Evolutionary conservation across 2,888 invertebrate genomes (phyloP), one percentile per base, ranked within the genome.

Genomic region (Drosophila engyochracea): DNA sequence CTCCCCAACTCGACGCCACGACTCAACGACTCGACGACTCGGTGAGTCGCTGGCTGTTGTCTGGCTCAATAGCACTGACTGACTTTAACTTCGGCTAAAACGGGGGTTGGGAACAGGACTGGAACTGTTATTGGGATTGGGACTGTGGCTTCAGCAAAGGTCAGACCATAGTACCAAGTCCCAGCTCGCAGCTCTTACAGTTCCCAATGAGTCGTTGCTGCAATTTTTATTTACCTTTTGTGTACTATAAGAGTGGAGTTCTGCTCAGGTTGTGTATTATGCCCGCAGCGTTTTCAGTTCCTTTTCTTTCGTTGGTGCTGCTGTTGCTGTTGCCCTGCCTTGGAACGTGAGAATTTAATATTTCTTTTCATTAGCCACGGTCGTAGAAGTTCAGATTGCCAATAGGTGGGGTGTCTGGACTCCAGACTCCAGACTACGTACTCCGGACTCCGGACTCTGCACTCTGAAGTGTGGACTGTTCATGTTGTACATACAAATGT

Each of bases 301-400:
- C 69, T 73, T 72, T 74, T 33, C 57, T 59, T 69, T 66, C 76
- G 54, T 70, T 74, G 28, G 59, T 58, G 37, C 7, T 73, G 72
- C 65, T 80, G 54, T 69, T 74, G 28, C 62, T 58, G 37, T n/a
- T 73, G 74, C 66, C 60, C 65, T 73, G 70, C 75, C 74, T 62
- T 74, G 81, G 90, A 88, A 88, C 88, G 88, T 88, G 88, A 88
- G 88, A 88, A 88, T 89, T 88, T 88, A 88, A 88, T 88, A 91
- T 88, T 88, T 86, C 84, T 85, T 91, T 88, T 88, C 88, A 91
- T 87, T 87, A 87, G 87, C 82, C 72, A 83, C 71, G 85, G 78
- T 85, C 65, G 68, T 58, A 52, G 73, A 58, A 55, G 66, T 44
- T 60, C 59, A 61, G 55, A 64, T 53, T 61, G 59, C 52, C 59